phyloP scores from a whole-genome alignment of 2,888 invertebrate genomes.

The Antheraea yamamai region DNA sequence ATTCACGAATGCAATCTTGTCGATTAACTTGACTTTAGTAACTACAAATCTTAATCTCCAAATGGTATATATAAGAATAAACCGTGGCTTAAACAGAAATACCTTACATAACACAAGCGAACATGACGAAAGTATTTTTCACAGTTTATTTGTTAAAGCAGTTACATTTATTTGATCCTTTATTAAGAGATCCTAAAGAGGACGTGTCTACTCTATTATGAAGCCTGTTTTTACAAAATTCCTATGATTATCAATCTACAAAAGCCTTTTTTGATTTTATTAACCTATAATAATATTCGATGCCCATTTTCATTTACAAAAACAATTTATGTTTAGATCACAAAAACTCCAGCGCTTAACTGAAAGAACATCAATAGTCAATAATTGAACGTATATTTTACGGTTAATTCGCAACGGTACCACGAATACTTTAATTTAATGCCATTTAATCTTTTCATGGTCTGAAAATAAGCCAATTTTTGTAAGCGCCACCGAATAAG shows the following conservation, averaged over 20 bases:
- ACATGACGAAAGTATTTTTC: no score
- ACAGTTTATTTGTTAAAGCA: no score
- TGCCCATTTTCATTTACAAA: neutral
- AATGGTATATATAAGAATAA: neutral
- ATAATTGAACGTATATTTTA: constrained; percentile 34
- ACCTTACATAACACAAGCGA: no score
- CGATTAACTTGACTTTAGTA: neutral
- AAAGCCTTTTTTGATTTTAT: neutral
- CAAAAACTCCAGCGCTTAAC: neutral
- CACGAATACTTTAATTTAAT: constrained; percentile 49
- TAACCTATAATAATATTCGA: neutral
- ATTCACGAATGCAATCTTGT: neutral
- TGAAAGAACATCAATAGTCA: constrained; percentile 30
- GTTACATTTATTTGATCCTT: no score
- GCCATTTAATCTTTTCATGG: constrained; percentile 54
- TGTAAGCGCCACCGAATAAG: constrained; percentile 23
- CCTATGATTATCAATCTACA: neutral
- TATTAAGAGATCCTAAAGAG: no score
- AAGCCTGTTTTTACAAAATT: neutral
- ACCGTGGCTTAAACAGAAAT: no score
- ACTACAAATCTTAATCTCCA: no score
- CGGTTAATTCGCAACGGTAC: constrained; percentile 37
- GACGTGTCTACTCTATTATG: neutral
- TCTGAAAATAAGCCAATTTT: constrained; percentile 42
- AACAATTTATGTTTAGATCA: neutral